Conservation (phyloP, 2,888 invertebrate species). For the Drosophila borborema region DNA sequence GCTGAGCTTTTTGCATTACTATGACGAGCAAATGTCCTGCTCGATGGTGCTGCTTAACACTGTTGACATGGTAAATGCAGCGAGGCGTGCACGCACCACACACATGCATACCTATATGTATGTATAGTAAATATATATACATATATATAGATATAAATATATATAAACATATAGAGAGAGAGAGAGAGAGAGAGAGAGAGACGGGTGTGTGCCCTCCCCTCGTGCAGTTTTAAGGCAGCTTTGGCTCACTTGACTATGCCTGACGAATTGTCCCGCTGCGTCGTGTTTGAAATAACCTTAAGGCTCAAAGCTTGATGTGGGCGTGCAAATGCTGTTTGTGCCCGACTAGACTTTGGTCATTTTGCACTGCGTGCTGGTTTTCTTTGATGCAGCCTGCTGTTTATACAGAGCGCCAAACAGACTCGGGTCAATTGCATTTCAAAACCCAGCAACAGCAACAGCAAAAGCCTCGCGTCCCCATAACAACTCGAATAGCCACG, state of each 20-base stretch:
- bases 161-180: background rate
- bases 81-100: conserved; percentile 19
- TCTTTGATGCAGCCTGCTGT: conserved; percentile 45
- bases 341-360: conserved; percentile 34
- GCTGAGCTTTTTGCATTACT: conserved; percentile 34
- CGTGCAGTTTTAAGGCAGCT: background rate
- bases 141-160: background rate
- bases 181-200: background rate
- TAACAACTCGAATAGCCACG: conserved; percentile 64
- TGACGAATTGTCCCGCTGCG: conserved; percentile 75
- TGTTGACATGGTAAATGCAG: conserved; percentile 45
- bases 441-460: background rate
- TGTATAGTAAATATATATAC: background rate
- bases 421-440: conserved; percentile 38
- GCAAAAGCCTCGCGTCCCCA: conserved; percentile 2
- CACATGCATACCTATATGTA: background rate
- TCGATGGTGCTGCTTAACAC: conserved; percentile 32
- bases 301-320: conserved; percentile 51
- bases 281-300: conserved; percentile 64
- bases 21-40: conserved; percentile 44
- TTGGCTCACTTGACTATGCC: conserved; percentile 45
- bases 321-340: background rate
- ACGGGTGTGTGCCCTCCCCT: background rate
- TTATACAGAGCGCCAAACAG: conserved; percentile 42
- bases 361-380: conserved; percentile 46